Evolutionary conservation across 2,888 invertebrate genomes (phyloP).

Genomic region (Drepana falcataria): DNA sequence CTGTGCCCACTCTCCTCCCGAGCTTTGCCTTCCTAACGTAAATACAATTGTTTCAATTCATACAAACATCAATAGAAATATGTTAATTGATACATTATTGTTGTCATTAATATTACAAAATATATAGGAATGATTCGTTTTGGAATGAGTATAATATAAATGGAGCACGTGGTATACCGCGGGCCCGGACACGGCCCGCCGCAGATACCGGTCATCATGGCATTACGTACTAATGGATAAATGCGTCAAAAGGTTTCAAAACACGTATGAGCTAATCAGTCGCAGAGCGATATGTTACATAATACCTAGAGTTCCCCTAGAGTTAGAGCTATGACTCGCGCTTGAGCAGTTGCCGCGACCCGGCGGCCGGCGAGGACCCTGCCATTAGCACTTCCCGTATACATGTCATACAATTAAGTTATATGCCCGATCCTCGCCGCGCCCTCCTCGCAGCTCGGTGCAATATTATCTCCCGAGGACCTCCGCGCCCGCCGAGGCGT

Average conservation of each 20-base stretch:
- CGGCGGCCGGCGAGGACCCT: too few species aligned
- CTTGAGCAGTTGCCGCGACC: slow-evolving; percentile 18
- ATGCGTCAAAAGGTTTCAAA: slow-evolving; percentile 26
- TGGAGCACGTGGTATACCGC: neutral
- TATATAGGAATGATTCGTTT: slow-evolving; percentile 36
- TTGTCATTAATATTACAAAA: slow-evolving; percentile 1
- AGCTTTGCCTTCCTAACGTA: too few species aligned
- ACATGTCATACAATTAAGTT: too few species aligned
- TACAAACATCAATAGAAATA: slow-evolving; percentile 11
- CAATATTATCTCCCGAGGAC: too few species aligned
- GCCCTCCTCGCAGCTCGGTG: too few species aligned
- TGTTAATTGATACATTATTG: slow-evolving; percentile 20
- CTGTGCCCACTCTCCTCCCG: too few species aligned
- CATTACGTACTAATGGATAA: slow-evolving; percentile 19
- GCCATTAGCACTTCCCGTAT: too few species aligned
- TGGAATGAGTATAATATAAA: slow-evolving; percentile 15
- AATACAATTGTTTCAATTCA: too few species aligned
- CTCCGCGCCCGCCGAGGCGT: too few species aligned
- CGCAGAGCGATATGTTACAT: slow-evolving; percentile 13
- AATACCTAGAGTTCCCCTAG: slow-evolving; percentile 10
- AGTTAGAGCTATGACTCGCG: slow-evolving; percentile 30
- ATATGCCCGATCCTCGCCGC: too few species aligned
- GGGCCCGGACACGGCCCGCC: too few species aligned
- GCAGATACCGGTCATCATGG: slow-evolving; percentile 7
- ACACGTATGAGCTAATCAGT: slow-evolving; percentile 34